Conservation (phyloP, 2,888 invertebrate genomes). For the Pycnomerus fuliginosus region DNA sequence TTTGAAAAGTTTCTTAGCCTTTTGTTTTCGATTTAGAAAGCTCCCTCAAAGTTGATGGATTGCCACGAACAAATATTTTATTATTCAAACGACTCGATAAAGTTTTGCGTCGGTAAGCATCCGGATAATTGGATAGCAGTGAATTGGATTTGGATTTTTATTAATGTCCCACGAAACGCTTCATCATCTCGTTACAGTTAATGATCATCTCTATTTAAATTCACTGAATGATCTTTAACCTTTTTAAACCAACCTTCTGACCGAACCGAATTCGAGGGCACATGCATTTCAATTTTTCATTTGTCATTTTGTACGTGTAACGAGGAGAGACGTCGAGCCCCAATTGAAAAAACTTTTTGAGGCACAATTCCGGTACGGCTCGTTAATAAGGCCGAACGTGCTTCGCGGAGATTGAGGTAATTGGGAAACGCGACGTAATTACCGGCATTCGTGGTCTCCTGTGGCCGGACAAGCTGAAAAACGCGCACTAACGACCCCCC, state of each 20-base stretch:
- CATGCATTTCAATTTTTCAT: no score
- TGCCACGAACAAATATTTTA: constrained; percentile 48
- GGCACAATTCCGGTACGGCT: constrained; percentile 37
- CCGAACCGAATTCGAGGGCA: no score
- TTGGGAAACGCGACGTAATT: constrained; percentile 46
- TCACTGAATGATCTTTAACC: no score
- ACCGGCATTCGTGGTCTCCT: constrained; percentile 27
- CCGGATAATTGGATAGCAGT: constrained; percentile 42
- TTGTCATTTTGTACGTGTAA: no score
- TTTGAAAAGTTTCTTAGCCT: no score
- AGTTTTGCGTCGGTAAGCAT: constrained; percentile 41
- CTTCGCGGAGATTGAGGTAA: constrained; percentile 45
- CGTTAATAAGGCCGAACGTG: constrained; percentile 45
- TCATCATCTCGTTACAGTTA: constrained; percentile 28
- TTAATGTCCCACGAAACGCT: constrained; percentile 33
- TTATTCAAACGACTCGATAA: constrained; percentile 45
- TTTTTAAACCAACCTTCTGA: no score
- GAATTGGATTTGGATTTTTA: constrained; percentile 44
- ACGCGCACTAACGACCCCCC: constrained; percentile 36
- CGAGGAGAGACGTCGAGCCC: no score
- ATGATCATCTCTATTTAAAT: no score
- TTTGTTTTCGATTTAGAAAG: constrained; percentile 1
- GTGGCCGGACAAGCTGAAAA: constrained; percentile 33
- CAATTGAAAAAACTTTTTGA: constrained; percentile 24
- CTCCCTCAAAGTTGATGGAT: constrained; percentile 44